Conservation (phyloP, 2,888 invertebrate genomes). For the Listrodromus nycthemerus region DNA sequence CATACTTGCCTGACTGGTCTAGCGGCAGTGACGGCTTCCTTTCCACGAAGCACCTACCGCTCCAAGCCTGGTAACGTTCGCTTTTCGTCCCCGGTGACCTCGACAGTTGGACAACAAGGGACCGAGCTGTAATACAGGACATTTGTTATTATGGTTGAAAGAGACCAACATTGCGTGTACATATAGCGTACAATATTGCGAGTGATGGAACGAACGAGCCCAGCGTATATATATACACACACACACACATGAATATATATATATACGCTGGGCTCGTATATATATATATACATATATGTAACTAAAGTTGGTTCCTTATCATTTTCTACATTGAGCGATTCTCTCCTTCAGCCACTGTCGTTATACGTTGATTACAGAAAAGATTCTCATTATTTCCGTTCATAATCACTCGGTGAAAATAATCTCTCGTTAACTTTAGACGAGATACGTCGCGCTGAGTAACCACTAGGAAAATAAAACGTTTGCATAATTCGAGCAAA, state of each 20-base stretch:
- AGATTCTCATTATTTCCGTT: background rate
- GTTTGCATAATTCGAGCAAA: constrained; percentile 36
- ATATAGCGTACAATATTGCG: constrained; percentile 9
- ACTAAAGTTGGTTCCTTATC: background rate
- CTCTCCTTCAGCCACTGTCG: background rate
- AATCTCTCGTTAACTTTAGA: constrained; percentile 7
- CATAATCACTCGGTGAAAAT: background rate
- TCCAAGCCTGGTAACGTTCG: constrained; percentile 22
- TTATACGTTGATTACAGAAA: background rate
- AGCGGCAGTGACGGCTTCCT: constrained; percentile 35
- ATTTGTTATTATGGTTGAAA: constrained; percentile 40
- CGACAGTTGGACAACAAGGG: constrained; percentile 14
- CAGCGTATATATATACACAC: too few species aligned
- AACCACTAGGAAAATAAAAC: constrained; percentile 41
- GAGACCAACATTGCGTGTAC: background rate
- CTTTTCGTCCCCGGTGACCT: constrained; percentile 13
- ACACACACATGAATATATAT: too few species aligned
- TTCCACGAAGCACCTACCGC: constrained; percentile 26
- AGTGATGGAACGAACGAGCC: constrained; percentile 9
- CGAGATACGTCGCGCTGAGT: background rate
- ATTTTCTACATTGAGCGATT: background rate
- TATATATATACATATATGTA: too few species aligned
- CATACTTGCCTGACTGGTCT: background rate
- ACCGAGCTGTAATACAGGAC: constrained; percentile 27
- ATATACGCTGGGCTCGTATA: background rate